These are phyloP conservation scores for Menura novaehollandiae DNA, from an alignment of 2,113 vertebrate genomes.

Conservation along the genomic window DNA sequence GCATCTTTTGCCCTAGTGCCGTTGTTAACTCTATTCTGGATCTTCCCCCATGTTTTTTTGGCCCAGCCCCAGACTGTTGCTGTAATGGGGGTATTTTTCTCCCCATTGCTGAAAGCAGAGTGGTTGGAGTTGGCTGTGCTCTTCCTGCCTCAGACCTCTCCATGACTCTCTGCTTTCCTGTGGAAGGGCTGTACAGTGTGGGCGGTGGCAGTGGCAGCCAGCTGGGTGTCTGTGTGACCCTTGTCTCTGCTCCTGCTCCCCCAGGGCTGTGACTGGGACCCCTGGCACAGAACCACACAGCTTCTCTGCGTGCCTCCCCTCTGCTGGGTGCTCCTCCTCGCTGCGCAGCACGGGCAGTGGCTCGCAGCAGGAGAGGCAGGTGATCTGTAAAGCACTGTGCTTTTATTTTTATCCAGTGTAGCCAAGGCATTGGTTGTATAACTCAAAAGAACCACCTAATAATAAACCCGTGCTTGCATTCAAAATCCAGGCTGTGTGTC, in stretches of 20 bases:
- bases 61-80: background rate
- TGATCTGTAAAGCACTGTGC: background rate
- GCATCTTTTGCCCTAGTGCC: background rate
- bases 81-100: background rate
- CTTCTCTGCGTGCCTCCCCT: fast-evolving
- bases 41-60: background rate
- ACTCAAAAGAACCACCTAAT: background rate
- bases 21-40: background rate
- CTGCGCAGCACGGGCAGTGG: fast-evolving
- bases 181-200: background rate
- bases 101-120: background rate
- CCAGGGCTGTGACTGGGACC: background rate
- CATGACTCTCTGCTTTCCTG: background rate
- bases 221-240: background rate
- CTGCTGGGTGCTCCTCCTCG: background rate
- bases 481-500: background rate
- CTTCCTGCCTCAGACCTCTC: background rate
- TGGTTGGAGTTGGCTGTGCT: background rate
- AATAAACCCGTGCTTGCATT: background rate
- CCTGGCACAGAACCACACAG: background rate
- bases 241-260: background rate
- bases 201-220: background rate
- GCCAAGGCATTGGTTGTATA: background rate
- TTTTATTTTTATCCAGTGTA: conserved; percentile 16
- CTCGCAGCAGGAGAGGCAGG: background rate